phyloP scores from a whole-genome alignment of 2,888 invertebrate species.

The Sesia apiformis region DNA sequence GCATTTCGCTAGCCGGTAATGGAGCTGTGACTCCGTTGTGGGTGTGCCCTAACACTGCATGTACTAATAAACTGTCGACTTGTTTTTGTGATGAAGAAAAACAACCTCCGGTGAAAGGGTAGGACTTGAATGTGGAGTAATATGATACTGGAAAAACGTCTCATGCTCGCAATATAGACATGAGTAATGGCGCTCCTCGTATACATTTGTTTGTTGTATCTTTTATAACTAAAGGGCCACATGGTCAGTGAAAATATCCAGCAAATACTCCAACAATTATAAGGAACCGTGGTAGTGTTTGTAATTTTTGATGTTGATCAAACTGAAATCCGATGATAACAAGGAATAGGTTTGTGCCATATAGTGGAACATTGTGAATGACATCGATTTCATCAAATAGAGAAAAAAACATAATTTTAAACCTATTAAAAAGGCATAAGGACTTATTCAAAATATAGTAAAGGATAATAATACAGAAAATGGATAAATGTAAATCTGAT shows the following conservation, averaged over 20 bases:
- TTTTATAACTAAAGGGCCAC: not conserved
- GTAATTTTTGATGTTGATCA: too few species aligned
- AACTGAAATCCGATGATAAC: too few species aligned
- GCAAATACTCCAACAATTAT: not conserved
- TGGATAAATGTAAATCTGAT: too few species aligned
- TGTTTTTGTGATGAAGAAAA: conserved; percentile 15
- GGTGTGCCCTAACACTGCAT: not conserved
- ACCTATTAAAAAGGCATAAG: too few species aligned
- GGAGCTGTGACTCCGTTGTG: not conserved
- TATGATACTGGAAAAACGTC: conserved; percentile 24
- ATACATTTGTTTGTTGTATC: conserved; percentile 6
- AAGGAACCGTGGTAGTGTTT: too few species aligned
- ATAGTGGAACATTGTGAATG: too few species aligned
- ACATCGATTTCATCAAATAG: too few species aligned
- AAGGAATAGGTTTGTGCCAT: too few species aligned
- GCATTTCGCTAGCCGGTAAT: not conserved
- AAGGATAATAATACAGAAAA: too few species aligned
- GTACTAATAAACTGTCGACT: conserved; percentile 7
- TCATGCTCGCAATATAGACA: conserved; percentile 7
- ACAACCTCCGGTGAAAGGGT: conserved; percentile 29
- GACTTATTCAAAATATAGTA: too few species aligned
- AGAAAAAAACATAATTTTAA: too few species aligned
- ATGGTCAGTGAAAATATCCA: not conserved
- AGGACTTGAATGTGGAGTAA: conserved; percentile 29
- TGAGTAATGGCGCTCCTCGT: conserved; percentile 12